Evolutionary conservation across 1,140 invertebrate genomes (phyloP).

Genomic region (Prorops nasuta): DNA sequence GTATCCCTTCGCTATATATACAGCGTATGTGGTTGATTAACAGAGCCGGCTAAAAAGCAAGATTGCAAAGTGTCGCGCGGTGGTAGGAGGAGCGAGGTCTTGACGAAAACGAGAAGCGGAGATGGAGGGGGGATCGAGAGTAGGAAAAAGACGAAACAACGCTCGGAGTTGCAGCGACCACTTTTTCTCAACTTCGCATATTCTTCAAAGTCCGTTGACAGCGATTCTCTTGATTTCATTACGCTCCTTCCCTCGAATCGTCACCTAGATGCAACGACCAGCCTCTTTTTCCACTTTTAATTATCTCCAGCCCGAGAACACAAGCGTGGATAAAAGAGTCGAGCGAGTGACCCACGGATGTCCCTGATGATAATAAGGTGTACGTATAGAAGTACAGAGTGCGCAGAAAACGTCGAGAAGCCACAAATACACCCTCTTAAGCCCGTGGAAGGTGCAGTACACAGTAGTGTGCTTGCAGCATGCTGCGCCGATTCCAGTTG

Average conservation of each 20-base stretch:
- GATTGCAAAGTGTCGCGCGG: slow-evolving; percentile 25
- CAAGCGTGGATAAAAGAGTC: slow-evolving; percentile 1
- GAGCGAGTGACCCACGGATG: slow-evolving; percentile 19
- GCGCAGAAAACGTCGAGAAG: too few relatives aligned
- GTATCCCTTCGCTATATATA: slow-evolving; percentile 40
- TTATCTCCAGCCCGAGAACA: neutral
- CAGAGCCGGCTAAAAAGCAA: slow-evolving; percentile 34
- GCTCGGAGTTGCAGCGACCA: slow-evolving; percentile 36
- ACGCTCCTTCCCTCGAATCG: slow-evolving; percentile 9
- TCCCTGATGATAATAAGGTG: too few relatives aligned
- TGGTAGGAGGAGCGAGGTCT: neutral
- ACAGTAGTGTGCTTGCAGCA: neutral
- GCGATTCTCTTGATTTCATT: slow-evolving; percentile 27
- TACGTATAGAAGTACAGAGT: too few relatives aligned
- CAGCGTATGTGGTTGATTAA: too few relatives aligned
- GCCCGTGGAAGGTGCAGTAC: slow-evolving; percentile 25
- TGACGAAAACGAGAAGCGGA: slow-evolving; percentile 15
- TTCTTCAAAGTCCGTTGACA: slow-evolving; percentile 49
- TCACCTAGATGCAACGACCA: slow-evolving; percentile 10
- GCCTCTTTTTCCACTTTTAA: neutral
- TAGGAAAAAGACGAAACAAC: slow-evolving; percentile 22
- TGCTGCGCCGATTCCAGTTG: too few relatives aligned
- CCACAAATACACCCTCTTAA: slow-evolving; percentile 8
- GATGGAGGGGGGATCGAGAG: slow-evolving; percentile 23
- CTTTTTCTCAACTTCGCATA: slow-evolving; percentile 48